Conservation (phyloP, 2,797 vertebrate genomes). For the Molossus molossus region DNA sequence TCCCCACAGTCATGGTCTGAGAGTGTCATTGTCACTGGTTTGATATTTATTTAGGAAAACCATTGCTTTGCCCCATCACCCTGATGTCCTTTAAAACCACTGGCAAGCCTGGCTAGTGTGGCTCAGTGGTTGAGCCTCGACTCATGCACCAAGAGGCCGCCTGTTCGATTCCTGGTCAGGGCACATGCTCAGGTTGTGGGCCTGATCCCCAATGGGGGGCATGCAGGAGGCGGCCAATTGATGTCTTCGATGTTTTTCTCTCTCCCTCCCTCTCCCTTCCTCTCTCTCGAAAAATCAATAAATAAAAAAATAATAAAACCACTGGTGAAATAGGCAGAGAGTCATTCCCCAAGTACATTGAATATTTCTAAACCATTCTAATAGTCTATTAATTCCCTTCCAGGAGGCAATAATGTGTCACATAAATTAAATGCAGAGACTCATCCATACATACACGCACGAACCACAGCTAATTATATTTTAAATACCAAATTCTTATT, state of each 20-base stretch:
- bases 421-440: slow-evolving; percentile 26
- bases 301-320: neutral
- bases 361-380: slow-evolving; percentile 8
- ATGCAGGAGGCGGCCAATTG: no score
- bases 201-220: no score
- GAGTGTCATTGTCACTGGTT: neutral
- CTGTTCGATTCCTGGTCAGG: no score
- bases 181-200: no score
- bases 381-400: neutral
- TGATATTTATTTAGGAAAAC: neutral
- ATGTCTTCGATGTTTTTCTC: no score
- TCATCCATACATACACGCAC: neutral
- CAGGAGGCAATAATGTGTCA: neutral
- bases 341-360: neutral
- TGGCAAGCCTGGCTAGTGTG: neutral
- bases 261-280: no score
- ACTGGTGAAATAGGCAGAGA: neutral
- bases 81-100: neutral
- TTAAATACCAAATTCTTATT: slow-evolving; percentile 33
- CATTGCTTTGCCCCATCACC: neutral
- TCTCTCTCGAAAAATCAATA: no score
- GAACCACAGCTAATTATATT: neutral
- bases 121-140: no score
- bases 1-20: no score
- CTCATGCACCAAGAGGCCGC: no score